phyloP scores from a whole-genome alignment of 2,113 vertebrate genomes.

The Synchiropus splendidus region DNA sequence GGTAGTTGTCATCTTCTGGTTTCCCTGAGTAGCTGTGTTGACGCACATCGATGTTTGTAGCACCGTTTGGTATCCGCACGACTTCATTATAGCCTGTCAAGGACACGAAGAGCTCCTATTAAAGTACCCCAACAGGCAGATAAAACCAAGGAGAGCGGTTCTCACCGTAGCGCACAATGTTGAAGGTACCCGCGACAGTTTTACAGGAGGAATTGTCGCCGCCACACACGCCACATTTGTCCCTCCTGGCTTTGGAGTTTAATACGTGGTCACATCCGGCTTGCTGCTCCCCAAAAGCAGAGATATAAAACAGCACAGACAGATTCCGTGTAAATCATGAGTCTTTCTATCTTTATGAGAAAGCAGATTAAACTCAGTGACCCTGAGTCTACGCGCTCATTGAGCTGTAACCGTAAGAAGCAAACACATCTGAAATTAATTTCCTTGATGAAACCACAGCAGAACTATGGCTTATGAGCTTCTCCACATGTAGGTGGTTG shows the following conservation, averaged over 20 bases:
- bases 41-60: slow-evolving; percentile 93
- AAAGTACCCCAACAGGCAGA: background rate
- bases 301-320: slow-evolving; percentile 1
- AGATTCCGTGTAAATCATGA: no score
- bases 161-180: slow-evolving; percentile 90
- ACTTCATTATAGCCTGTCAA: slow-evolving; percentile 86
- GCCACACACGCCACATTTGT: slow-evolving; percentile 96
- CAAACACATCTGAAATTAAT: slow-evolving; percentile 24
- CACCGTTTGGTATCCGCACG: slow-evolving; percentile 90
- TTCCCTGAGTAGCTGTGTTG: slow-evolving; percentile 98
- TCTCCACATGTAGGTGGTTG: slow-evolving; percentile 4
- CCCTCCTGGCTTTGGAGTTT: slow-evolving; percentile 96
- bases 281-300: slow-evolving; percentile 74
- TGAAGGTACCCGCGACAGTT: slow-evolving; percentile 88
- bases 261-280: slow-evolving; percentile 96
- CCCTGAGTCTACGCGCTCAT: slow-evolving; percentile 6
- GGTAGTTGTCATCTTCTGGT: slow-evolving; percentile 96
- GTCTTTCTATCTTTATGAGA: no score
- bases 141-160: slow-evolving; percentile 6
- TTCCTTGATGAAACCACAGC: slow-evolving; percentile 1
- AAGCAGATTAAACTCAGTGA: slow-evolving; percentile 5
- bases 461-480: slow-evolving; percentile 2
- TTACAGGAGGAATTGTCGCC: slow-evolving; percentile 98
- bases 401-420: slow-evolving; percentile 4
- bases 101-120: background rate